Evolutionary conservation across 1,140 invertebrate species (phyloP).

Genomic region (Pseudomyrmex sp.): DNA sequence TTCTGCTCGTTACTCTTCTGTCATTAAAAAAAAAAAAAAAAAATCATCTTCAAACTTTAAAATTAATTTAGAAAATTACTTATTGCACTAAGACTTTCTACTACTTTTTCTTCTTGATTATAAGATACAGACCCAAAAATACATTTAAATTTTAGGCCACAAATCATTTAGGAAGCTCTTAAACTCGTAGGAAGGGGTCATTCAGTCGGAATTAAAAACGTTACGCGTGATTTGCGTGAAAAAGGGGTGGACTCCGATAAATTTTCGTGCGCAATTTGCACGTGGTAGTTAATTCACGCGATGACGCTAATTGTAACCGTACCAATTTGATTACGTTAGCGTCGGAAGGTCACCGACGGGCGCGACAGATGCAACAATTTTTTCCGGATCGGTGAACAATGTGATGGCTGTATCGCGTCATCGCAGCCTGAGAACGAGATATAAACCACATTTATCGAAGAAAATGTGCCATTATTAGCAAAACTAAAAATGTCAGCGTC

Average conservation of each 20-base stretch:
- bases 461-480: not conserved
- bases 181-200: not conserved
- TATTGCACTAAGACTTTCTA: too few species aligned
- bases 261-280: conserved; percentile 33
- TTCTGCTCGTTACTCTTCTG: too few species aligned
- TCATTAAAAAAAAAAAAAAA: too few species aligned
- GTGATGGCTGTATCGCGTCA: conserved; percentile 25
- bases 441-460: not conserved
- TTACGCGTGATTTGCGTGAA: conserved; percentile 5
- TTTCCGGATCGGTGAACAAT: conserved; percentile 32
- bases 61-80: too few species aligned
- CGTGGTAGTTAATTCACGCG: conserved; percentile 52
- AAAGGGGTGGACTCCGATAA: conserved; percentile 8
- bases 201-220: conserved; percentile 19
- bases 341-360: conserved; percentile 30
- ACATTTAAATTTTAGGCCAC: too few species aligned
- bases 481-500: not conserved
- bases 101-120: too few species aligned
- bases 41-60: too few species aligned
- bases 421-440: not conserved
- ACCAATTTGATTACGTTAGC: conserved; percentile 47
- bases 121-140: too few species aligned
- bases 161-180: not conserved
- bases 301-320: conserved; percentile 45
- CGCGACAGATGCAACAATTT: conserved; percentile 44